These are phyloP conservation scores for Gopherus evgoodei DNA, from an alignment of 2,113 vertebrate species.

Conservation along the genomic window DNA sequence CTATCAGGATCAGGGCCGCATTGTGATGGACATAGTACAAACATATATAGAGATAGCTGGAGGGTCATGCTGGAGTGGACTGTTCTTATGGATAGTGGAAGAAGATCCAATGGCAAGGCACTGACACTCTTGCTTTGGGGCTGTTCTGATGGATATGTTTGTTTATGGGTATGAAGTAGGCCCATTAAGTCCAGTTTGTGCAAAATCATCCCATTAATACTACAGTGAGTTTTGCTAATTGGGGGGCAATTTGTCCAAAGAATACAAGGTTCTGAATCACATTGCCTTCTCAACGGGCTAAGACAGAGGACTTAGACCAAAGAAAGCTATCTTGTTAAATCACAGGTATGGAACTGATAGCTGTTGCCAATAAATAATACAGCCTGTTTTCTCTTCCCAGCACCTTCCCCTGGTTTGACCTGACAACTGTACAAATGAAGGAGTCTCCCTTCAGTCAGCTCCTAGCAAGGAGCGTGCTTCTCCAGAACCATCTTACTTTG, in stretches of 20 bases:
- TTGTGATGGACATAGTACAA: background rate
- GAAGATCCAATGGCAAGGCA: background rate
- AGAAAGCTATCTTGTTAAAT: constrained; percentile 17
- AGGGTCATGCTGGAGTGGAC: background rate
- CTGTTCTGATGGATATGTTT: background rate
- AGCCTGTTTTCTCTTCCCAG: constrained; percentile 59
- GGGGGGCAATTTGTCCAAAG: background rate
- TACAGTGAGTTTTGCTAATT: background rate
- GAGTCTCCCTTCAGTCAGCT: constrained; percentile 70
- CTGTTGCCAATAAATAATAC: background rate
- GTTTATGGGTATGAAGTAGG: background rate
- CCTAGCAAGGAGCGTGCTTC: constrained; percentile 51
- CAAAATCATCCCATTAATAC: background rate
- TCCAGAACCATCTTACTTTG: constrained; percentile 60
- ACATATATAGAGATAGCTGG: background rate
- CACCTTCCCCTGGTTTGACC: constrained; percentile 82
- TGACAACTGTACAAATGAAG: constrained; percentile 75
- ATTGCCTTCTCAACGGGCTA: background rate
- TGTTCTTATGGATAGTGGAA: background rate
- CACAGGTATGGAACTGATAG: background rate
- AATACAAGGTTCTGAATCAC: background rate
- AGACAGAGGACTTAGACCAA: background rate
- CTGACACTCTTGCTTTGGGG: background rate
- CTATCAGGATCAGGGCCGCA: background rate
- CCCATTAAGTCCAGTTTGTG: background rate